These are phyloP conservation scores for Hybos culiciformis DNA, from an alignment of 2,888 invertebrate species.

Conservation along the genomic window DNA sequence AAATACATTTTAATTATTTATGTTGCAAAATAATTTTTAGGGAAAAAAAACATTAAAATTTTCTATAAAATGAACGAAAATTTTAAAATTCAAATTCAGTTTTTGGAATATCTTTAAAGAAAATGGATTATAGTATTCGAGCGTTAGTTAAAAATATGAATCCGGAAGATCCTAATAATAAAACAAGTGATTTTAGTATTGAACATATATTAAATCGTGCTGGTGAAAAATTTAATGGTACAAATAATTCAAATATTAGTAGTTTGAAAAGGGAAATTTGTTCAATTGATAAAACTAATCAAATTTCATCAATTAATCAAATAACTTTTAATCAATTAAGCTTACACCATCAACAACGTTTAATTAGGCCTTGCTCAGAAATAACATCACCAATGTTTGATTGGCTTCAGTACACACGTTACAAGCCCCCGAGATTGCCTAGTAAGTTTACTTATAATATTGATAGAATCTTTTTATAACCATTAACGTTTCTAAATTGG, in stretches of 20 bases:
- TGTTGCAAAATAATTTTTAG: neutral
- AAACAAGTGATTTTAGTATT: slow-evolving; percentile 41
- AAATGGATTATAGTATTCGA: too few relatives aligned
- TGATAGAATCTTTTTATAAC: neutral
- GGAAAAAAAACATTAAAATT: neutral
- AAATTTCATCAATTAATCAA: neutral
- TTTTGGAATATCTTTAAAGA: neutral
- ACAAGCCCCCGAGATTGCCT: slow-evolving; percentile 54
- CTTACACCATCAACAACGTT: neutral
- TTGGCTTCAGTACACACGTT: slow-evolving; percentile 57
- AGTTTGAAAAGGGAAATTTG: slow-evolving; percentile 2
- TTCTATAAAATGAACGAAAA: slow-evolving; percentile 3
- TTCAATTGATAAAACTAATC: slow-evolving; percentile 3
- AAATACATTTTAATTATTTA: neutral
- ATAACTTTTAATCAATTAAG: neutral
- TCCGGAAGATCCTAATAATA: slow-evolving; percentile 2
- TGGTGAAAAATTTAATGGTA: slow-evolving; percentile 33
- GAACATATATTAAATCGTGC: slow-evolving; percentile 46
- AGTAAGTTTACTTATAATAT: slow-evolving; percentile 35
- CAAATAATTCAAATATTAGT: slow-evolving; percentile 21
- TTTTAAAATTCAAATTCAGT: neutral
- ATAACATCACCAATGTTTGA: slow-evolving; percentile 28
- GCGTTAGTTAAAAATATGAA: too few relatives aligned
- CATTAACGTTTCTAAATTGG: neutral
- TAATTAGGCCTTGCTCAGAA: neutral